Conservation (phyloP, 1,140 invertebrate genomes). For the Dendroctonus valens region DNA sequence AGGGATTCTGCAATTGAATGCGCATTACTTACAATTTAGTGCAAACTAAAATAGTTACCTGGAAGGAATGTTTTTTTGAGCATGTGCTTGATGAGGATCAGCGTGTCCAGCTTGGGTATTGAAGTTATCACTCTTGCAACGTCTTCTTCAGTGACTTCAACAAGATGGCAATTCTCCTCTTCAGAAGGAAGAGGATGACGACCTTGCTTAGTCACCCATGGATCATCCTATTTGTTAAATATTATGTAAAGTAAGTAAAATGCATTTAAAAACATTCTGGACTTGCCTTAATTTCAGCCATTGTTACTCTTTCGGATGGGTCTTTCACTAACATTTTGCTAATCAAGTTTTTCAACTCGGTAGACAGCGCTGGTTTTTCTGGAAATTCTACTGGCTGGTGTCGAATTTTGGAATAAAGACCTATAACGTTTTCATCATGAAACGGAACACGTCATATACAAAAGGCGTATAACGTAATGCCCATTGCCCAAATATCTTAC, state of each 20-base stretch:
- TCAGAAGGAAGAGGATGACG: constrained; percentile 71
- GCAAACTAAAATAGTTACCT: constrained; percentile 53
- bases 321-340: constrained; percentile 83
- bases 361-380: constrained; percentile 59
- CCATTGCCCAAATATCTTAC: constrained; percentile 94
- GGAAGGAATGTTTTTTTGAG: constrained; percentile 92
- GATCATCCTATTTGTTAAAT: constrained; percentile 61
- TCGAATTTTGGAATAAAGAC: constrained; percentile 82
- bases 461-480: constrained; percentile 90
- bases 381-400: constrained; percentile 70
- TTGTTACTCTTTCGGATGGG: constrained; percentile 72
- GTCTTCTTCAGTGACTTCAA: constrained; percentile 93
- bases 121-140: constrained; percentile 85
- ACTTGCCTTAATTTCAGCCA: constrained; percentile 81
- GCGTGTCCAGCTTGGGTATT: constrained; percentile 89
- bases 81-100: constrained; percentile 94
- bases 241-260: background rate
- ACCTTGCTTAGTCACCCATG: constrained; percentile 85
- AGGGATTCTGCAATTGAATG: constrained; percentile 46
- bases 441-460: constrained; percentile 84
- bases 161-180: constrained; percentile 85
- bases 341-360: constrained; percentile 73
- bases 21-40: background rate
- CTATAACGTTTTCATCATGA: constrained; percentile 69
- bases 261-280: background rate